Conservation (phyloP, 1,140 invertebrate genomes). For the Trissolcus basalis region DNA sequence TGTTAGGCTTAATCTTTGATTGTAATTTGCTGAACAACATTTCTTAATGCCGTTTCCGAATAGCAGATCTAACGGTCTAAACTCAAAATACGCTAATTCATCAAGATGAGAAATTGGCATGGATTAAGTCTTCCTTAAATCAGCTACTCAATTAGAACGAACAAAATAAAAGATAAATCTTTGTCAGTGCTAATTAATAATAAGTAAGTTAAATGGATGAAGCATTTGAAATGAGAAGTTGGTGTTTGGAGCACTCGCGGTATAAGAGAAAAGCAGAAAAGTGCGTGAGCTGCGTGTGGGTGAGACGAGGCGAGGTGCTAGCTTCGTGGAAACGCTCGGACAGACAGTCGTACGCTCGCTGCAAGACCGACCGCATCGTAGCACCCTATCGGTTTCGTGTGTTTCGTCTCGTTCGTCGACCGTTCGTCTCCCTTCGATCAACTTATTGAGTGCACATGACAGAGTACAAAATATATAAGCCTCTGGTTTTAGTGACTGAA, state of each 20-base stretch:
- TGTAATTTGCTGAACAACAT: too few species aligned
- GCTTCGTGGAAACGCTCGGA: conserved; percentile 61
- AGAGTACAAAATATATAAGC: too few species aligned
- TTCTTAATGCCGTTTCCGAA: too few species aligned
- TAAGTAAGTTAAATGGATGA: conserved; percentile 19
- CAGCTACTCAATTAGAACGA: not conserved
- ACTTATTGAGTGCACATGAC: too few species aligned
- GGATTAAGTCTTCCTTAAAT: too few species aligned
- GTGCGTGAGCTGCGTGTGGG: conserved; percentile 60
- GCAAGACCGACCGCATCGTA: conserved; percentile 65
- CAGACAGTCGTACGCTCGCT: conserved; percentile 64
- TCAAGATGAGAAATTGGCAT: too few species aligned
- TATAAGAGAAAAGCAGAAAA: conserved; percentile 23
- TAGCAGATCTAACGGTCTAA: too few species aligned
- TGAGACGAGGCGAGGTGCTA: conserved; percentile 58
- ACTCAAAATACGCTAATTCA: too few species aligned
- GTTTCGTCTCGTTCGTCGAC: conserved; percentile 17
- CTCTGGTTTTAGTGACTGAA: too few species aligned
- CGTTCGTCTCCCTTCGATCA: too few species aligned
- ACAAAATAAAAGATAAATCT: conserved; percentile 14
- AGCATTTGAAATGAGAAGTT: conserved; percentile 36
- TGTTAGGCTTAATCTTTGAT: too few species aligned
- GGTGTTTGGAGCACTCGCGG: not conserved
- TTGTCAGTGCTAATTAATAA: conserved; percentile 15
- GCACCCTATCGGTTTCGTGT: conserved; percentile 35